Evolutionary conservation across 2,113 vertebrate genomes (phyloP).

Genomic region (Astatoreochromis straeleni): DNA sequence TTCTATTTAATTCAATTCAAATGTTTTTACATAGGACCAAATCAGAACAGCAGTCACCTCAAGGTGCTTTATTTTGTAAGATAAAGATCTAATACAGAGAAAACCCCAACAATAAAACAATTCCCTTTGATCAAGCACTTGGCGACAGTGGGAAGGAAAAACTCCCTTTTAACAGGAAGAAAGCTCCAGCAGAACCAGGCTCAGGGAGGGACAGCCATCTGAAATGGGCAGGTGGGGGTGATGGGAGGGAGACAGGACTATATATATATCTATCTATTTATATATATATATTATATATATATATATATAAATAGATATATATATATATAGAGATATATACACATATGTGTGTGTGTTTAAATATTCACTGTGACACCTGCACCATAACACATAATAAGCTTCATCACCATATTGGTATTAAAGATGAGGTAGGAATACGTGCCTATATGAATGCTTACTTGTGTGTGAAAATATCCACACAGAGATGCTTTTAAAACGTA

Average conservation of each 20-base stretch:
- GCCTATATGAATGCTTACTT: background rate
- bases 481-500: background rate
- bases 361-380: background rate
- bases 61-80: background rate
- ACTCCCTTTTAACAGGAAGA: background rate
- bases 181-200: background rate
- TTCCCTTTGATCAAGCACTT: background rate
- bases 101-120: background rate
- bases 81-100: background rate
- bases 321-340: rapidly evolving
- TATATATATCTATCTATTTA: background rate
- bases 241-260: background rate
- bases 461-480: background rate
- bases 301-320: rapidly evolving
- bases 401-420: background rate
- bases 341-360: background rate
- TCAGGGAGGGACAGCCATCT: background rate
- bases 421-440: background rate
- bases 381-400: background rate
- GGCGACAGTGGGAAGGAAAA: background rate
- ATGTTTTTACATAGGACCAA: background rate
- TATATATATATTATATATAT: too few relatives aligned
- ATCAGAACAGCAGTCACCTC: background rate
- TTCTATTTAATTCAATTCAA: background rate
- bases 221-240: background rate